Conservation (phyloP, 2,888 invertebrate genomes). For the Epirrita christyi region DNA sequence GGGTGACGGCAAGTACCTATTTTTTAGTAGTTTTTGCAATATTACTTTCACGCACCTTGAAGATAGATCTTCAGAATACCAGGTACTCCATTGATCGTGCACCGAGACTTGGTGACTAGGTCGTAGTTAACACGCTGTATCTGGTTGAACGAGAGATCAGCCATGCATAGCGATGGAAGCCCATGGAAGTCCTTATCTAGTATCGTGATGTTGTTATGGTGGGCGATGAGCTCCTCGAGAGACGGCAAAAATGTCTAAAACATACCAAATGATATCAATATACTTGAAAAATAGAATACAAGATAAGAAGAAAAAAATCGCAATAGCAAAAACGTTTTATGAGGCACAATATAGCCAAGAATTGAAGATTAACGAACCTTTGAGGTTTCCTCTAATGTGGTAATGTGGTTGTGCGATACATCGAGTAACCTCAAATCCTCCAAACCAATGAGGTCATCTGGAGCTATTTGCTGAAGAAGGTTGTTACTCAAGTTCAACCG, state of each 20-base stretch:
- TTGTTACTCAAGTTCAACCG: constrained; percentile 91
- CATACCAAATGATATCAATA: constrained; percentile 20
- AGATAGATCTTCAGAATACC: constrained; percentile 91
- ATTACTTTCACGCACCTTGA: constrained; percentile 86
- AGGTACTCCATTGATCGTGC: constrained; percentile 91
- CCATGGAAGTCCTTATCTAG: constrained; percentile 93
- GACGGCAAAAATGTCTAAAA: constrained; percentile 91
- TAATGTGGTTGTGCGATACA: constrained; percentile 90
- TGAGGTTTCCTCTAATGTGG: constrained; percentile 92
- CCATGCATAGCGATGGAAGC: constrained; percentile 91
- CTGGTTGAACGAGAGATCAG: constrained; percentile 91
- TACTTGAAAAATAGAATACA: background rate
- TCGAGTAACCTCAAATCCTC: constrained; percentile 90
- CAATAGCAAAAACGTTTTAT: constrained; percentile 1
- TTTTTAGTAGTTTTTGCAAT: too few relatives aligned
- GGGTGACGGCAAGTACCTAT: too few relatives aligned
- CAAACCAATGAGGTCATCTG: constrained; percentile 91
- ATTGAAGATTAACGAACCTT: constrained; percentile 83
- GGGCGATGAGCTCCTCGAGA: constrained; percentile 90
- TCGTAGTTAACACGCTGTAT: constrained; percentile 90
- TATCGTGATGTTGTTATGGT: constrained; percentile 90
- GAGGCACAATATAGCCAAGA: background rate
- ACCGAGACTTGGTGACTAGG: constrained; percentile 91
- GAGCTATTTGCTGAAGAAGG: constrained; percentile 88
- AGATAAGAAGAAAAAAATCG: constrained; percentile 7